Base-by-base conservation (phyloP, 2,113 vertebrate genomes). In the Agelaius tricolor region DNA sequence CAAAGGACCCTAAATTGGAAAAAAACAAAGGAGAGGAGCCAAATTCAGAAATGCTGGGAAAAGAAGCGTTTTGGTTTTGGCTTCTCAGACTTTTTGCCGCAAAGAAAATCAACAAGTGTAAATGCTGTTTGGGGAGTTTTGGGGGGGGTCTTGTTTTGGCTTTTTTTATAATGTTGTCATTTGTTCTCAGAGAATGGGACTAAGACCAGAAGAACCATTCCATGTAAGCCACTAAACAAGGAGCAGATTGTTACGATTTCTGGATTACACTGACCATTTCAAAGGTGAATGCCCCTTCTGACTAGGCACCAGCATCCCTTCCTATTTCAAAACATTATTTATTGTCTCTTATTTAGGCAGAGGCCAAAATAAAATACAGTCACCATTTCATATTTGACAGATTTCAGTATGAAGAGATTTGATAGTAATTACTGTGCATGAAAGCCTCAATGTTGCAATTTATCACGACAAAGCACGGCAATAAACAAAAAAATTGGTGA, bases 141-240 rank as follows among this genome's bases (percentile, higher is more conserved):
- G 12, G 7, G 11, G 11, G 2, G 52, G 4, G 5, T 5, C 28
- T 43, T 23, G 27, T 13, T 54, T 51, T 27, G 2, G 10, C 1
- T 22, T 67, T 46, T 20, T 31, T 20, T 15, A 61, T 24, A 4
- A 55, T 31, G 22, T 4, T 19, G 47, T 46, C 19, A 61, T 61
- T 66, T 84, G 18, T 30, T 30, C 19, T 74, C 30, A 77, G 68
- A 87, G 51, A 76, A 85, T 2, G 2, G 4, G 24, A 71, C 21
- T 55, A 19, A 81, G 20, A 80, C 11, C 39, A 71, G 44, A 93
- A 73, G 22, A 78, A n/a, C 49, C 28, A 46, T 27, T 33, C 13
- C 39, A 54, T 11, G 14, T 59, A 91, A 93, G 10, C 18, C 49
- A 49, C 39, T 81, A 74, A 88, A 86, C 35, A 86, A 59, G 31